phyloP scores from a whole-genome alignment of 2,113 vertebrate genomes.

The Heliornis fulica region DNA sequence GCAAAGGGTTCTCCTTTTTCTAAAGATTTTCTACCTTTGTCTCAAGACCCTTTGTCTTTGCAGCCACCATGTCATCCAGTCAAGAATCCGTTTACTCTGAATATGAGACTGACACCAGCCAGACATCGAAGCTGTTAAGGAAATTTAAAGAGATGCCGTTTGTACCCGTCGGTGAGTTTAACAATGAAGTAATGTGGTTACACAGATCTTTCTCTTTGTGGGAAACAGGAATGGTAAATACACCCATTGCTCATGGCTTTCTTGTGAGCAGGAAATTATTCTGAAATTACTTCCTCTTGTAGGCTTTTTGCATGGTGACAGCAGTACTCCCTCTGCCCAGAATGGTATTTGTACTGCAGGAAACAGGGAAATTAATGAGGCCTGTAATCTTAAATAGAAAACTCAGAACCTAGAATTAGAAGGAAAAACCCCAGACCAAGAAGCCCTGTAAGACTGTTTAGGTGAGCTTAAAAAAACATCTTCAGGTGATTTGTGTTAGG shows the following conservation, averaged over 20 bases:
- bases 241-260: neutral
- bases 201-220: accelerated
- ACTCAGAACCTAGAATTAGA: neutral
- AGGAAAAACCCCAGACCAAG: neutral
- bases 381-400: neutral
- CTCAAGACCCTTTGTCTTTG: neutral
- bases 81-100: neutral
- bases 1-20: neutral
- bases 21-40: neutral
- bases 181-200: neutral
- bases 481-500: neutral
- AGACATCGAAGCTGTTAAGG: constrained; percentile 15
- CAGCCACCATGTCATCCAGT: constrained; percentile 34
- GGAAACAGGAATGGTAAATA: neutral
- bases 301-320: neutral
- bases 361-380: neutral
- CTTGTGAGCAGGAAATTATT: neutral
- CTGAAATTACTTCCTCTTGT: neutral
- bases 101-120: constrained; percentile 38
- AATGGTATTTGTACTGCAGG: neutral
- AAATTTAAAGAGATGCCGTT: constrained; percentile 46
- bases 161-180: constrained; percentile 42
- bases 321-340: neutral
- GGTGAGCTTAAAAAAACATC: neutral
- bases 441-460: neutral